A percentile compares a stretch with the other conserved stretches of the same genome.
These are phyloP conservation scores for Pristionchus japonicus DNA, from an alignment of 2,888 invertebrate genomes.

Conservation along the genomic window DNA sequence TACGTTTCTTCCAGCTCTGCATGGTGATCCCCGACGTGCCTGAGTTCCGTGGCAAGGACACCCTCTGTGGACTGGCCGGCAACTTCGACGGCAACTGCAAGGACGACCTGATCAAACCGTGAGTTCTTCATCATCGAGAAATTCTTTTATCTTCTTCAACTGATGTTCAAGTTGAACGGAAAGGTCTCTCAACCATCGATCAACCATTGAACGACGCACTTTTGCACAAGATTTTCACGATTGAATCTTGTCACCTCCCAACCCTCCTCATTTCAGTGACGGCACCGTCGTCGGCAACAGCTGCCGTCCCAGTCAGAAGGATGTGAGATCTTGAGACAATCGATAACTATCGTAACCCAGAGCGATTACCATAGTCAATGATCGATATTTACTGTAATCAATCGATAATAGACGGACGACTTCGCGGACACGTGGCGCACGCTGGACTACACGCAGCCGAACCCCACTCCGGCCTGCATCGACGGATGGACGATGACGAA, in stretches of 20 bases:
- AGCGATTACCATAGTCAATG: neutral
- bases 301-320: neutral
- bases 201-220: no score
- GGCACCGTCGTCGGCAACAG: neutral
- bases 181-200: no score
- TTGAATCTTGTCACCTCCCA: neutral
- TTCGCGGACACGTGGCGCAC: constrained; percentile 40
- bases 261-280: neutral
- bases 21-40: constrained; percentile 63
- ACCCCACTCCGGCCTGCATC: constrained; percentile 41
- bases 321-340: neutral
- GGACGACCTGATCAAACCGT: constrained; percentile 57
- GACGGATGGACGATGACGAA: constrained; percentile 50
- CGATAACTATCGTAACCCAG: neutral
- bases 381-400: neutral
- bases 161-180: no score
- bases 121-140: no score
- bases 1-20: constrained; percentile 49
- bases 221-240: no score
- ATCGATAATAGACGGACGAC: constrained; percentile 6
- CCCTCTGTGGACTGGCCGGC: constrained; percentile 67
- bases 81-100: constrained; percentile 62
- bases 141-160: no score
- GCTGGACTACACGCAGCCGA: neutral
- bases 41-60: constrained; percentile 58